Percentiles rank a stretch among this genome's conserved stretches.
These are phyloP conservation scores for Brachynemurus nebulosus DNA, from an alignment of 2,888 invertebrate genomes.

Conservation along the genomic window DNA sequence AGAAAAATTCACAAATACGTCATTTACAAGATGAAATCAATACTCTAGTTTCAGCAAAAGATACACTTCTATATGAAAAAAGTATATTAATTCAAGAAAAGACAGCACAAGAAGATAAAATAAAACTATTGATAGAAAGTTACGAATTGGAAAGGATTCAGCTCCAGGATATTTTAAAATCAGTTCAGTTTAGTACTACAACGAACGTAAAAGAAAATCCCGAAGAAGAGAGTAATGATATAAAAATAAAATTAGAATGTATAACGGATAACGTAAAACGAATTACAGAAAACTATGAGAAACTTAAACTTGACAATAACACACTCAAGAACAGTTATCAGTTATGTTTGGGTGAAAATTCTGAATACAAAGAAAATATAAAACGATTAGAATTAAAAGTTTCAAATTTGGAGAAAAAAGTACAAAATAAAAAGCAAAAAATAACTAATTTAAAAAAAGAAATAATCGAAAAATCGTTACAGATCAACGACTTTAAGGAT, in stretches of 20 bases:
- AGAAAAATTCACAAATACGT: background rate
- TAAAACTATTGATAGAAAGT: background rate
- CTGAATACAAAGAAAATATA: too few relatives aligned
- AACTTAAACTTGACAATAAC: background rate
- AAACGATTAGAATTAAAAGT: too few relatives aligned
- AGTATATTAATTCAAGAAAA: background rate
- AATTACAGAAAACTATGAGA: background rate
- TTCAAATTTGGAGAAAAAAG: background rate
- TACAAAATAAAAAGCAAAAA: background rate
- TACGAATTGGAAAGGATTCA: background rate
- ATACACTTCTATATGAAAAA: background rate
- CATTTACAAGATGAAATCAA: background rate
- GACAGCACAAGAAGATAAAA: background rate
- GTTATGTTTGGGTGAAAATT: too few relatives aligned
- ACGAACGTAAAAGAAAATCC: too few relatives aligned
- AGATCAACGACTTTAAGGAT: too few relatives aligned
- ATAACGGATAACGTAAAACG: background rate
- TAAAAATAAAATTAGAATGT: background rate
- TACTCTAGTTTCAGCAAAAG: background rate
- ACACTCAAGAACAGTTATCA: background rate
- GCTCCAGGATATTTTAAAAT: background rate
- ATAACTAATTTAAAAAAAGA: background rate
- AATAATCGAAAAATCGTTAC: background rate
- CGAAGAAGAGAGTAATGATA: too few relatives aligned
- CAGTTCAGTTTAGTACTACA: too few relatives aligned